A percentile compares a stretch with the other conserved stretches of the same genome.
Conservation (phyloP, 2,113 vertebrate genomes). For the Daphoenositta chrysoptera region DNA sequence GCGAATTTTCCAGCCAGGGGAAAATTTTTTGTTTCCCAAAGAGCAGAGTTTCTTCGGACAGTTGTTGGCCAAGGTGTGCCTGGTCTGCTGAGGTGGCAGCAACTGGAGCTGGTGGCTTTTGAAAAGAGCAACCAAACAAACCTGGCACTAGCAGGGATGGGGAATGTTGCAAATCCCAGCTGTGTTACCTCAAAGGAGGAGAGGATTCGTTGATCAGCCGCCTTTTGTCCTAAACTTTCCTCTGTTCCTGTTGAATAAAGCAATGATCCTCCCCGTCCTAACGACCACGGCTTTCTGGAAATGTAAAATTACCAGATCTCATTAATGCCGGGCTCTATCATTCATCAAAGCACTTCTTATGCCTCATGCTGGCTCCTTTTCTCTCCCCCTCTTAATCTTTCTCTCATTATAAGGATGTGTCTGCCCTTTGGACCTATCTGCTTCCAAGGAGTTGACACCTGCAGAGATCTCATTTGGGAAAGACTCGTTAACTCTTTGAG, state of each 20-base stretch:
- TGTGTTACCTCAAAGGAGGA: constrained; percentile 16
- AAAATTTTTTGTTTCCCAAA: background rate
- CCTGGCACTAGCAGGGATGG: background rate
- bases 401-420: constrained; percentile 45
- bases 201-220: background rate
- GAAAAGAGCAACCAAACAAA: background rate
- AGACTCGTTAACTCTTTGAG: constrained; percentile 40
- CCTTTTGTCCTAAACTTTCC: constrained; percentile 19
- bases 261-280: background rate
- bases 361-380: constrained; percentile 35
- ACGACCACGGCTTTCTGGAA: background rate
- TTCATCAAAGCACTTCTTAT: constrained; percentile 52
- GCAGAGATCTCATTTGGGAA: constrained; percentile 43
- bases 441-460: constrained; percentile 40
- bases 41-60: background rate
- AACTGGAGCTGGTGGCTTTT: background rate
- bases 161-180: background rate
- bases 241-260: background rate
- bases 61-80: background rate
- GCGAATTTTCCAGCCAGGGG: background rate
- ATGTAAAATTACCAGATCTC: constrained; percentile 68
- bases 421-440: constrained; percentile 43
- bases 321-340: constrained; percentile 68
- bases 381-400: constrained; percentile 25
- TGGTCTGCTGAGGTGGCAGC: background rate